A percentile compares a stretch with the other conserved stretches of the same genome.
phyloP scores from a whole-genome alignment of 2,113 vertebrate species.

The Gallinago paraguaiae region DNA sequence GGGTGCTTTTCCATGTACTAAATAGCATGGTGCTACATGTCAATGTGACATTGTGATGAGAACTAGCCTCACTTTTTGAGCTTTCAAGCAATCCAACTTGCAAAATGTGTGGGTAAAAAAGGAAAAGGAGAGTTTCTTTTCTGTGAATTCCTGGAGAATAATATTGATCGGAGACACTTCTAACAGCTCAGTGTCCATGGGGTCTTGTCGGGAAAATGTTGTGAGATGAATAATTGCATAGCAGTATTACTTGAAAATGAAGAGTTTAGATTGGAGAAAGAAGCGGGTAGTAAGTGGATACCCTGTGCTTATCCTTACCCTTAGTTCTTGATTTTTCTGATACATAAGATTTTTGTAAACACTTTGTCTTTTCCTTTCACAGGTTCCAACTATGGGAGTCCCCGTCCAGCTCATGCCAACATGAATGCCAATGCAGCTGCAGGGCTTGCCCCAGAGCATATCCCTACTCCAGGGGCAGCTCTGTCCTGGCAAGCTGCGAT shows the following conservation, averaged over 20 bases:
- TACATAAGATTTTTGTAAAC: background rate
- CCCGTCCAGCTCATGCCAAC: conserved; percentile 86
- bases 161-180: background rate
- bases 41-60: background rate
- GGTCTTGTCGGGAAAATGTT: background rate
- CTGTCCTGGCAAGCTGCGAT: conserved; percentile 98
- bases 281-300: background rate
- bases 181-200: background rate
- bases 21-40: background rate
- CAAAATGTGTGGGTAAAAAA: background rate
- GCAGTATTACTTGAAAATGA: background rate
- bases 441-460: conserved; percentile 94
- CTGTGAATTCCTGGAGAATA: background rate
- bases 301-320: background rate
- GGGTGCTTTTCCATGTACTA: background rate
- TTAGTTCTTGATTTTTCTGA: background rate
- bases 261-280: background rate
- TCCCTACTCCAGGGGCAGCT: conserved; percentile 90
- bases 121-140: background rate
- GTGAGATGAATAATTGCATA: background rate
- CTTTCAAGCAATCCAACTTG: background rate
- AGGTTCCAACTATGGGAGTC: conserved; percentile 98
- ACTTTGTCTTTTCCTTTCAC: background rate
- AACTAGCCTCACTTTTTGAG: background rate
- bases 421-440: conserved; percentile 90